These are phyloP conservation scores for Poecile montanus DNA, from an alignment of 2,797 vertebrate species.

Conservation along the genomic window DNA sequence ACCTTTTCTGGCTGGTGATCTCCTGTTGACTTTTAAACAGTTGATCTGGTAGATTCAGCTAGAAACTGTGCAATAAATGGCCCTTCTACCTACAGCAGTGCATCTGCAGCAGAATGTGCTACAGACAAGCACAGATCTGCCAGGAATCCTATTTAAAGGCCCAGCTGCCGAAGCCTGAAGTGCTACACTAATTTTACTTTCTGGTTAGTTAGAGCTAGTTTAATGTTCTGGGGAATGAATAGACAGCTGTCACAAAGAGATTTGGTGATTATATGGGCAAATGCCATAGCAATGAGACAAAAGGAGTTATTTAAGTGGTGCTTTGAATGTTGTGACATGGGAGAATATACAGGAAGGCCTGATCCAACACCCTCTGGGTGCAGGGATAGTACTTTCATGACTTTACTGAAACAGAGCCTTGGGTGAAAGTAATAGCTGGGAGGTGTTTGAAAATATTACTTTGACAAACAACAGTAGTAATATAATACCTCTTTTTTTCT, in stretches of 20 bases:
- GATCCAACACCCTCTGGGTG: not conserved
- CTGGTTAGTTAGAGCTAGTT: not conserved
- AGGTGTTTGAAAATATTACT: not conserved
- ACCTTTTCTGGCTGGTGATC: not conserved
- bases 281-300: not conserved
- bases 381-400: not conserved
- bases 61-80: not conserved
- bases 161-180: not conserved
- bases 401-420: not conserved
- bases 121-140: not conserved
- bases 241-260: not conserved
- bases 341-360: not conserved
- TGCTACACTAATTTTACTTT: not conserved
- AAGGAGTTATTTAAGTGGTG: not conserved
- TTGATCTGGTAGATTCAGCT: not conserved
- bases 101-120: not conserved
- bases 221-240: not conserved
- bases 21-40: not conserved
- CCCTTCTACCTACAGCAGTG: not conserved
- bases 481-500: not conserved
- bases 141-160: not conserved
- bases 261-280: not conserved
- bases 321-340: not conserved
- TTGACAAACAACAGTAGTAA: not conserved
- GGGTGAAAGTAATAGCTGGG: not conserved